Evolutionary conservation across 1,140 invertebrate species (phyloP), one percentile per base, ranked within the genome.

Genomic region (Pachyrhynchus sulphureomaculatus): DNA sequence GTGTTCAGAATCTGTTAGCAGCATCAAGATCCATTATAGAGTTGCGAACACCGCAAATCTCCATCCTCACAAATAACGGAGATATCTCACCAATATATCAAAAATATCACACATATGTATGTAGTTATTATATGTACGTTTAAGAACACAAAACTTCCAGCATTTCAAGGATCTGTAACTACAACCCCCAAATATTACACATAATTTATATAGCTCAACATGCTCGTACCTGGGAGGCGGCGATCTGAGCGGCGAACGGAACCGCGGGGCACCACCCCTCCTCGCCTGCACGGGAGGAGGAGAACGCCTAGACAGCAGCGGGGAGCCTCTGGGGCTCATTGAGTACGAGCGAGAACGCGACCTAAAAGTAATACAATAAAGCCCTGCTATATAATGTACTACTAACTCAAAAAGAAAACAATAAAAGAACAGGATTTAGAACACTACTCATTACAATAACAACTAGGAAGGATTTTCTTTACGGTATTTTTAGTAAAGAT

Each of bases 231-330:
- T 62, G 21, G 21, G 52, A 15, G 77, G 77, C 59, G 80, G 80
- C 48, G 80, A 82, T 75, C 79, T 74, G 34, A 74, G 62, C 29
- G 80, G 80, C 34, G 81, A 81, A 61, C 80, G 75, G 67, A 80
- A 83, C 47, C 79, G 76, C 47, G 75, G 70, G 59, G 77, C 70
- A 17, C 32, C 15, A 26, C 68, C 68, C 47, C 72, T 64, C 47
- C 64, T 45, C 53, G 57, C 49, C 33, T 65, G 64, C 26, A 49
- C 49, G 15, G 58, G 56, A 33, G 58, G 58, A 15, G 68, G 51
- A n/a, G 60, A 62, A 17, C 62, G 57, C 52, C 68, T 62, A 10
- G 49, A 41, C 13, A 72, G 70, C 54, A 62, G 66, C n/a, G 72
- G 68, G 29, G 72, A 67, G 13, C 62, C 65, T 42, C 71, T 64